These are phyloP conservation scores for Agrochola macilenta DNA, from an alignment of 2,888 invertebrate species.

Conservation along the genomic window DNA sequence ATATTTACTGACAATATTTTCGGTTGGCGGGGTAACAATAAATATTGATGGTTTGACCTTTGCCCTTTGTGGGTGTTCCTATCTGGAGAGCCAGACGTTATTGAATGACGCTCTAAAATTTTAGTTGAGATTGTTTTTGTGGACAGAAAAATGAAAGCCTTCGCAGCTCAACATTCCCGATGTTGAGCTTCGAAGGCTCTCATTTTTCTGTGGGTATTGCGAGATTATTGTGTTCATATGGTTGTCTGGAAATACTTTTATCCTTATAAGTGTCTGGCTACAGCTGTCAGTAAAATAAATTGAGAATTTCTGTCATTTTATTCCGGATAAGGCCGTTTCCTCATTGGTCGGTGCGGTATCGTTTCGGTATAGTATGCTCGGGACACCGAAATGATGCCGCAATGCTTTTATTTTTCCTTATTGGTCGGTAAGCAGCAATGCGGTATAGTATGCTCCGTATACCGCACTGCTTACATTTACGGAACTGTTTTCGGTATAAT, in stretches of 20 bases:
- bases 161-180: no score
- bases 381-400: no score
- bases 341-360: no score
- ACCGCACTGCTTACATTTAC: no score
- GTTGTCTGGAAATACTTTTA: background rate
- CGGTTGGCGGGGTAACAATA: slow-evolving; percentile 39
- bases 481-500: no score
- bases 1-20: slow-evolving; percentile 61
- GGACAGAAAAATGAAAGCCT: no score
- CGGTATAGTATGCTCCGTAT: no score
- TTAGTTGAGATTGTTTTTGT: slow-evolving; percentile 35
- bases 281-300: background rate
- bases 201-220: background rate
- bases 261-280: background rate
- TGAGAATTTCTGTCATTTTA: background rate
- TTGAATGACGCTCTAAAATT: slow-evolving; percentile 49
- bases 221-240: slow-evolving; percentile 1
- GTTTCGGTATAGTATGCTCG: no score
- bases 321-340: no score
- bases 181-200: background rate
- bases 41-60: slow-evolving; percentile 60
- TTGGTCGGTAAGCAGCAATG: no score
- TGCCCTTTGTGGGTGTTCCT: slow-evolving; percentile 25
- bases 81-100: slow-evolving; percentile 41
- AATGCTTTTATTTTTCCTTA: no score